A percentile compares a stretch with the other conserved stretches of the same genome.
These are phyloP conservation scores for Synanthedon formicaeformis DNA, from an alignment of 2,888 invertebrate genomes.

Conservation along the genomic window DNA sequence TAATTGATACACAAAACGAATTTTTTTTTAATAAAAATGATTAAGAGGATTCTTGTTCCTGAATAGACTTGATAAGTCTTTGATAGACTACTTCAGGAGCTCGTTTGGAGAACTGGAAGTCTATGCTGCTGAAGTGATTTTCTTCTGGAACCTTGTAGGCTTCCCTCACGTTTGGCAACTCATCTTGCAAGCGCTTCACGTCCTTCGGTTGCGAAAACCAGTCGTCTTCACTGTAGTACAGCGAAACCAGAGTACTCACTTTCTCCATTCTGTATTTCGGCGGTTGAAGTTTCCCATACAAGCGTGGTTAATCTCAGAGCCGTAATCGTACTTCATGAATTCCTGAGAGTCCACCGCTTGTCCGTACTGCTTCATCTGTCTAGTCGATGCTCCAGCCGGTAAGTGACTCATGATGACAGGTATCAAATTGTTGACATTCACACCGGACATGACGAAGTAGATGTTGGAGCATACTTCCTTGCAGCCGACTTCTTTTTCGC, in stretches of 20 bases:
- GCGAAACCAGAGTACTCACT: constrained; percentile 46
- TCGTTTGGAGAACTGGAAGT: constrained; percentile 53
- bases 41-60: constrained; percentile 15
- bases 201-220: constrained; percentile 74
- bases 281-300: constrained; percentile 42
- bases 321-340: constrained; percentile 51
- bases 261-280: constrained; percentile 46
- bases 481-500: constrained; percentile 38
- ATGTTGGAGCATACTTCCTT: constrained; percentile 71
- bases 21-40: constrained; percentile 3
- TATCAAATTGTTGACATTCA: constrained; percentile 51
- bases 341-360: constrained; percentile 51
- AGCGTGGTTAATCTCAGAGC: constrained; percentile 35
- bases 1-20: too few species aligned
- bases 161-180: constrained; percentile 68
- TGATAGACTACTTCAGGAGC: constrained; percentile 45
- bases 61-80: constrained; percentile 42
- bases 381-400: constrained; percentile 69
- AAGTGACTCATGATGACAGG: constrained; percentile 65
- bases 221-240: constrained; percentile 70
- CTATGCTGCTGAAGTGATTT: constrained; percentile 46
- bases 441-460: constrained; percentile 73
- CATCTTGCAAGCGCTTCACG: constrained; percentile 62
- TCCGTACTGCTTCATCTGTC: constrained; percentile 67
- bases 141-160: constrained; percentile 67